Percentiles rank a stretch among this genome's conserved stretches.
Evolutionary conservation across 2,888 invertebrate genomes (phyloP).

Genomic region (Campaea margaritaria): DNA sequence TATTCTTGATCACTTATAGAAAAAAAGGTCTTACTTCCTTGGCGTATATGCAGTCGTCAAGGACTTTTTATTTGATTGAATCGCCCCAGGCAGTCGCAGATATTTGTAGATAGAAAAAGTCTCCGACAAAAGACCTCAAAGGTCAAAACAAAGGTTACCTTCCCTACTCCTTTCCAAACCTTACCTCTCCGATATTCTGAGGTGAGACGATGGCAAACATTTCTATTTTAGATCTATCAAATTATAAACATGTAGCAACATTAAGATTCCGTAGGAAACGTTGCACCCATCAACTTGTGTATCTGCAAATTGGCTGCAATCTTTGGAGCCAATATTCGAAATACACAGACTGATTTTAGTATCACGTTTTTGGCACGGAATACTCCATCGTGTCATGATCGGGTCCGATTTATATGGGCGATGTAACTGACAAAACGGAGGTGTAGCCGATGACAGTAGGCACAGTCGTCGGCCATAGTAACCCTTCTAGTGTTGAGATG

Average conservation of each 20-base stretch:
- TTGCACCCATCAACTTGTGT: conserved; percentile 36
- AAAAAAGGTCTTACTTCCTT: too few relatives aligned
- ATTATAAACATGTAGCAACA: conserved; percentile 8
- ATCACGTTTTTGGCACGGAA: conserved; percentile 36
- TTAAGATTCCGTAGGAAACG: conserved; percentile 34
- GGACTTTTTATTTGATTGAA: too few relatives aligned
- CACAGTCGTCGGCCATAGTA: neutral
- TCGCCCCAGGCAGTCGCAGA: too few relatives aligned
- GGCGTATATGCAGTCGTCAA: too few relatives aligned
- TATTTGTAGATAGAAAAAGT: too few relatives aligned
- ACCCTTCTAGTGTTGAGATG: neutral
- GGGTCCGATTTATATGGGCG: conserved; percentile 21
- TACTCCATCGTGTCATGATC: conserved; percentile 11
- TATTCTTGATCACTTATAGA: too few relatives aligned
- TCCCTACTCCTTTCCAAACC: conserved; percentile 2
- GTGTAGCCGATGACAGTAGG: conserved; percentile 4
- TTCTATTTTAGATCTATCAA: conserved; percentile 3
- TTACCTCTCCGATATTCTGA: too few relatives aligned
- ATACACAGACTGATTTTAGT: conserved; percentile 31
- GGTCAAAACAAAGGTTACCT: neutral
- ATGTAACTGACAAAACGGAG: conserved; percentile 8
- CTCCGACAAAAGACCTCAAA: too few relatives aligned
- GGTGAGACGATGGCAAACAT: neutral
- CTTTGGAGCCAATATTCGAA: conserved; percentile 28
- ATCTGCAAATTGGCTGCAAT: conserved; percentile 27